These are phyloP conservation scores for Neodiprion virginianus DNA, from an alignment of 1,140 invertebrate genomes.

Conservation along the genomic window DNA sequence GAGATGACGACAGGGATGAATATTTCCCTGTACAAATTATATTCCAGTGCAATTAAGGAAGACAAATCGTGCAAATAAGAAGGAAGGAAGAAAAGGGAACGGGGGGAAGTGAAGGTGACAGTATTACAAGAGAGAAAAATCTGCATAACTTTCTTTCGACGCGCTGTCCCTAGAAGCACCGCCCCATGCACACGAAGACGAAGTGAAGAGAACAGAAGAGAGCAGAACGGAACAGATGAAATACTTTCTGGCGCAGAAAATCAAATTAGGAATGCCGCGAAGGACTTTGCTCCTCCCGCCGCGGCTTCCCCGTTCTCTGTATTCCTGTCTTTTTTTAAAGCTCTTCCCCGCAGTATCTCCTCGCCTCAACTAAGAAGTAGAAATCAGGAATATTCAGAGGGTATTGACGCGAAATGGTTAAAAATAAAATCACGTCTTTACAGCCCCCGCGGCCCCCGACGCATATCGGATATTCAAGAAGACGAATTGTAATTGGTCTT, in stretches of 20 bases:
- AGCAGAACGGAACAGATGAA: neutral
- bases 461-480: conserved; percentile 26
- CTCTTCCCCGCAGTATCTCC: neutral
- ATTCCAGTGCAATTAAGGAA: too few relatives aligned
- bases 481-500: conserved; percentile 49
- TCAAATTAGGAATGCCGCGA: conserved; percentile 7
- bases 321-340: neutral
- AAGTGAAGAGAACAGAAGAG: neutral
- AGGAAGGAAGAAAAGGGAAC: too few relatives aligned
- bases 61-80: too few relatives aligned
- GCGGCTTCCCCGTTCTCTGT: neutral
- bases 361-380: neutral
- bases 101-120: too few relatives aligned
- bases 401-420: conserved; percentile 23
- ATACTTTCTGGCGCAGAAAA: conserved; percentile 7
- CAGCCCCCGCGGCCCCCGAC: conserved; percentile 37
- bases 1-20: too few relatives aligned
- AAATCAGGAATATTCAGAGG: conserved; percentile 7
- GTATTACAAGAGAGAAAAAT: neutral
- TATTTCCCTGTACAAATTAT: too few relatives aligned
- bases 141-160: neutral
- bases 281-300: neutral
- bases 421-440: conserved; percentile 46
- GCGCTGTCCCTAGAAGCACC: neutral
- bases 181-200: too few relatives aligned